Percentiles rank a stretch among this genome's conserved stretches.
Conservation (phyloP, 1,140 invertebrate species). For the Drosophila arawakana region DNA sequence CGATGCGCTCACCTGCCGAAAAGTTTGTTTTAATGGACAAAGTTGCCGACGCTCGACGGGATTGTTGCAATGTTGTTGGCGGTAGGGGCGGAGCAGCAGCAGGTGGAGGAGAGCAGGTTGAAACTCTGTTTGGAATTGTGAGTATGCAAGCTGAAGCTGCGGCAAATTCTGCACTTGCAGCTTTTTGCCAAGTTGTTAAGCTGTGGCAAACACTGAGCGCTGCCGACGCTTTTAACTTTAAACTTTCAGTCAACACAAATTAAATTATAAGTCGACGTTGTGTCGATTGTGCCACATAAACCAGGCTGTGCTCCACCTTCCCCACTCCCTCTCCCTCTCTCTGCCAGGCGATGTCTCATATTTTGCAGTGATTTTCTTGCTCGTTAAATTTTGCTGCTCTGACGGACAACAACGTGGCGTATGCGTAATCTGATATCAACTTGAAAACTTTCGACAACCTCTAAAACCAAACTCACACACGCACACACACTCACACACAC, state of each 20-base stretch:
- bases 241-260: constrained; percentile 63
- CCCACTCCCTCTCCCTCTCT: background rate
- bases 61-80: constrained; percentile 38
- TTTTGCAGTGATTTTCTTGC: constrained; percentile 73
- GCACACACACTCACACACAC: constrained; percentile 11
- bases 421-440: constrained; percentile 78
- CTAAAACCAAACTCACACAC: constrained; percentile 21
- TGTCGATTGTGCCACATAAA: constrained; percentile 34
- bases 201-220: constrained; percentile 3
- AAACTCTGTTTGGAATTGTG: background rate
- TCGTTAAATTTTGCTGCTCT: constrained; percentile 71
- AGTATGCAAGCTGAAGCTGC: background rate
- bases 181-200: constrained; percentile 34
- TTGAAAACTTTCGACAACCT: constrained; percentile 51
- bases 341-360: constrained; percentile 16
- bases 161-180: constrained; percentile 18
- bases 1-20: constrained; percentile 77
- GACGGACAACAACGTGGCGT: constrained; percentile 66
- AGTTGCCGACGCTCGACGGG: constrained; percentile 67
- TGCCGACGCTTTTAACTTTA: constrained; percentile 22
- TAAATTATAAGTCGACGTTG: constrained; percentile 72
- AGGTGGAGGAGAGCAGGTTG: too few species aligned
- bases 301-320: background rate
- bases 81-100: background rate
- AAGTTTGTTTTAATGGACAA: constrained; percentile 80